Evolutionary conservation across 2,113 vertebrate genomes (phyloP), one percentile per base, ranked within the genome.

Genomic region (Protobothrops flavoviridis): DNA sequence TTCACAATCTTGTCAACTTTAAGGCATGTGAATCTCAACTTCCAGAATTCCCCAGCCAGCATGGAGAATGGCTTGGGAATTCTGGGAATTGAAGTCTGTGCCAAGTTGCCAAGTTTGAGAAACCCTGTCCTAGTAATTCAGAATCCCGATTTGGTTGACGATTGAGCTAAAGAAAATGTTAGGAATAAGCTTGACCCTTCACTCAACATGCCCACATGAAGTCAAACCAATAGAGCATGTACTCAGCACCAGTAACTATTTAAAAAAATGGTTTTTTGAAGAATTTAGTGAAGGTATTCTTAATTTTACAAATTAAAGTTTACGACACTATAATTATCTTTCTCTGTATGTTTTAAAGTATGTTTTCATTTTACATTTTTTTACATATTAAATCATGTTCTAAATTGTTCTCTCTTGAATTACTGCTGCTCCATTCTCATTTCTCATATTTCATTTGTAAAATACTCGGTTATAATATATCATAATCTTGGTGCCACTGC

Each of bases 401-500:
- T 45, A 21, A 87, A n/a, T 91, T 57, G 43, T 59, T 39, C 85
- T 13, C 7, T 94, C 53, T 55, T 69, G 90, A 92, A 89, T 57
- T 7, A 9, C 61, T 11, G 87, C 93, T 53, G 1, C 93, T 7
- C 20, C 87, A 6, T 39, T 17, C 23, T 33, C 0, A 0, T 91
- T 90, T 91, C 5, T 91, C 33, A 53, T 5, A 61, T 88, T 74
- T 87, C 94, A 0, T 20, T 92, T 92, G 93, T 95, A 61, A 90
- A 74, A 50, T 52, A 74, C 33, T 50, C 55, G 6, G 20, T 7
- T 50, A 55, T 12, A 81, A 53, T 91, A 91, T 74, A 3, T 8
- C 69, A 5, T 90, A 0, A 5, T 1, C 3, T n/a, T 1, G 6
- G 15, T 69, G 57, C 12, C 43, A 88, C 26, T 55, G 55, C n/a